Conservation (phyloP, 2,113 vertebrate genomes). For the Puma concolor region DNA sequence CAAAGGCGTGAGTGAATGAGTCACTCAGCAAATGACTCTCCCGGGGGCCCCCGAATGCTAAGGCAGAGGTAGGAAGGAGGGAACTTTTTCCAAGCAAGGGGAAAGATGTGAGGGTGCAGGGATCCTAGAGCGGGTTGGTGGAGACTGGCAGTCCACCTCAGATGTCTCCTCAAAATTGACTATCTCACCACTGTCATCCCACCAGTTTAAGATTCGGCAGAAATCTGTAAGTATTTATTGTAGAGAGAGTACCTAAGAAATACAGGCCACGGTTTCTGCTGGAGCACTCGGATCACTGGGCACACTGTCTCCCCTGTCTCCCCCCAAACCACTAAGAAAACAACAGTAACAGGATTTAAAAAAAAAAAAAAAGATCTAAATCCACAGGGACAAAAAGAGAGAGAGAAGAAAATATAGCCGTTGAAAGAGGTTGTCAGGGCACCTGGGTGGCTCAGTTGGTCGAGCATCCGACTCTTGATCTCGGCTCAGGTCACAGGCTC, state of each 20-base stretch:
- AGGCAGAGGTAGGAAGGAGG: constrained; percentile 73
- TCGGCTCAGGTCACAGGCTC: too few relatives aligned
- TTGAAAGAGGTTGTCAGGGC: constrained; percentile 1
- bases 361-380: not conserved
- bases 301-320: not conserved
- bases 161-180: not conserved
- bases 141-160: not conserved
- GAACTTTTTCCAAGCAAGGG: constrained; percentile 56
- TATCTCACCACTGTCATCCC: not conserved
- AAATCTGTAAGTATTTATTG: not conserved
- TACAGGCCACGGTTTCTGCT: not conserved
- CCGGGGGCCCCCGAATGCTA: constrained; percentile 54
- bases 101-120: not conserved
- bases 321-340: not conserved
- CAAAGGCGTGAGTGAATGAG: constrained; percentile 30
- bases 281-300: not conserved
- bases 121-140: not conserved
- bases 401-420: not conserved
- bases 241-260: not conserved
- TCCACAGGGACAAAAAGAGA: not conserved
- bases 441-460: too few relatives aligned
- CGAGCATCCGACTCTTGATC: too few relatives aligned
- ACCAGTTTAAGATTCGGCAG: not conserved
- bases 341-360: not conserved
- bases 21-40: constrained; percentile 71